Conservation (phyloP, 2,113 vertebrate species). For the Mormoops blainvillei region DNA sequence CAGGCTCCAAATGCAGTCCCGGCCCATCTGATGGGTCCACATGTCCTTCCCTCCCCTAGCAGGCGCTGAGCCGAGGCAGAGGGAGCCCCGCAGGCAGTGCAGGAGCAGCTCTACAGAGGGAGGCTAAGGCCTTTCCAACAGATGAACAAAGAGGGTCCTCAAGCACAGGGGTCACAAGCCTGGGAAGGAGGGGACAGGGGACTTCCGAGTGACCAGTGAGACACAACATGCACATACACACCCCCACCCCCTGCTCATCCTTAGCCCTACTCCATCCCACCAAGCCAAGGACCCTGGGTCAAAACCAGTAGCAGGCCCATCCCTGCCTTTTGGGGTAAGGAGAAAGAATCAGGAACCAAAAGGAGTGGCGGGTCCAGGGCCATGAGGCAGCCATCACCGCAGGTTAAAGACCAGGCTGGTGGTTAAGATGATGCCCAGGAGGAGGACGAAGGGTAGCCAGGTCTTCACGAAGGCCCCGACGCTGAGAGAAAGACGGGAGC, state of each 20-base stretch:
- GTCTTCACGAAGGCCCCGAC: constrained; percentile 93
- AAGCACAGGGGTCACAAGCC: not conserved
- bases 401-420: constrained; percentile 88
- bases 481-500: constrained; percentile 76
- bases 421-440: constrained; percentile 87
- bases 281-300: not conserved
- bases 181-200: not conserved
- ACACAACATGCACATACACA: not conserved
- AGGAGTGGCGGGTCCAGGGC: not conserved
- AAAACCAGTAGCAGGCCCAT: not conserved
- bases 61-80: not conserved
- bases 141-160: not conserved
- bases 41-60: not conserved
- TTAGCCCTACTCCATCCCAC: not conserved
- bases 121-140: not conserved
- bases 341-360: not conserved
- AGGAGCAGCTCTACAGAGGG: not conserved
- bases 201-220: not conserved
- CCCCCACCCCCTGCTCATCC: not conserved
- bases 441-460: constrained; percentile 94
- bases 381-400: constrained; percentile 76
- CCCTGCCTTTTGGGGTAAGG: not conserved
- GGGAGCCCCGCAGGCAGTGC: not conserved
- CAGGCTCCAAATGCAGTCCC: not conserved
- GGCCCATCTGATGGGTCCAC: not conserved